Evolutionary conservation across 1,140 invertebrate species (phyloP).

Genomic region (Helicoverpa armigera): DNA sequence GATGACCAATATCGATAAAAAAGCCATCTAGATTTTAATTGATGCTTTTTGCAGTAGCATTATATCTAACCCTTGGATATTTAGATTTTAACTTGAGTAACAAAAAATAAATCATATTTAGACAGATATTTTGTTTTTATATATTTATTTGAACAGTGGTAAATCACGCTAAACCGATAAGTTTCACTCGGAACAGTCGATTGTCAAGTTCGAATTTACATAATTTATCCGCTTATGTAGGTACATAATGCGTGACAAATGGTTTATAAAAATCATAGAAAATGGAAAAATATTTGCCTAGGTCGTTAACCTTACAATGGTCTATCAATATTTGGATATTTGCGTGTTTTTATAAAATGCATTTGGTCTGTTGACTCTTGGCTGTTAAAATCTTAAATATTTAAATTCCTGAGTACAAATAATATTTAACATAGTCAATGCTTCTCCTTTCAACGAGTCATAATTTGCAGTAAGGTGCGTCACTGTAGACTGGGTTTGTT

Average conservation of each 20-base stretch:
- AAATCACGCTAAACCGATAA: slow-evolving; percentile 6
- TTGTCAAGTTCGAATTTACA: slow-evolving; percentile 17
- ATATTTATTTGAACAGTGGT: slow-evolving; percentile 1
- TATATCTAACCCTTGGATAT: not conserved
- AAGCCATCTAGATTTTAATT: slow-evolving; percentile 2
- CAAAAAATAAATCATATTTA: too few relatives aligned
- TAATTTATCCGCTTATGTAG: slow-evolving; percentile 35
- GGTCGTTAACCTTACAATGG: not conserved
- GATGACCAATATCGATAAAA: slow-evolving; percentile 11
- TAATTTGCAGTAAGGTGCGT: too few relatives aligned
- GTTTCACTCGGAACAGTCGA: not conserved
- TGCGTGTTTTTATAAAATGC: slow-evolving; percentile 4
- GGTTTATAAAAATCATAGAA: slow-evolving; percentile 39
- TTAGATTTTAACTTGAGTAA: not conserved
- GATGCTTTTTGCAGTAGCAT: not conserved
- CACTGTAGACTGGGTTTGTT: too few relatives aligned
- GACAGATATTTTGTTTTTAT: too few relatives aligned
- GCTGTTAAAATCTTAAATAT: slow-evolving; percentile 1
- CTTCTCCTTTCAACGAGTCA: too few relatives aligned
- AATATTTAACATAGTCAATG: not conserved
- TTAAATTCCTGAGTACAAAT: not conserved
- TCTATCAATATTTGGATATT: slow-evolving; percentile 14
- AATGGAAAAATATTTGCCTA: slow-evolving; percentile 9
- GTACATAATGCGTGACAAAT: slow-evolving; percentile 44
- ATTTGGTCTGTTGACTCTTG: slow-evolving; percentile 22